These are phyloP conservation scores for Knipowitschia caucasica DNA, from an alignment of 2,797 vertebrate species.

Conservation along the genomic window DNA sequence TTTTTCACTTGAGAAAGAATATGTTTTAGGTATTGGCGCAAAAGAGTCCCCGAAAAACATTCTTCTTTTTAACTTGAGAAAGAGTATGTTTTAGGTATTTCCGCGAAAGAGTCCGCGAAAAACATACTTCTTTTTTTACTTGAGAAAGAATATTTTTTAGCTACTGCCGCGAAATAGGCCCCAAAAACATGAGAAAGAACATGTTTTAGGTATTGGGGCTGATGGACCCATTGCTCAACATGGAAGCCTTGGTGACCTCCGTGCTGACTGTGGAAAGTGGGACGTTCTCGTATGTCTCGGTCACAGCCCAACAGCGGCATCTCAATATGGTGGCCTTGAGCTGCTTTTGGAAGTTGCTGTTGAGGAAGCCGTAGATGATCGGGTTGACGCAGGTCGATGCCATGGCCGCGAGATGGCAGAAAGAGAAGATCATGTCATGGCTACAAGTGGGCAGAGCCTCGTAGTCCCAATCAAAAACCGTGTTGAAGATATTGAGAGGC, in stretches of 20 bases:
- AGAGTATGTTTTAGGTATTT: too few relatives aligned
- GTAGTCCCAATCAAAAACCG: slow-evolving; percentile 83
- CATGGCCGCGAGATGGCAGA: slow-evolving; percentile 83
- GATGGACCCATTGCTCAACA: slow-evolving; percentile 75
- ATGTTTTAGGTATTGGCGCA: slow-evolving; percentile 55
- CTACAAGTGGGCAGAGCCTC: slow-evolving; percentile 73
- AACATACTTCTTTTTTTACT: too few relatives aligned
- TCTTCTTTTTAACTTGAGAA: too few relatives aligned
- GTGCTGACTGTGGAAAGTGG: slow-evolving; percentile 84
- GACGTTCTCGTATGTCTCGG: slow-evolving; percentile 80
- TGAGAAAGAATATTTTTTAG: too few relatives aligned
- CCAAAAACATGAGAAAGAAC: slow-evolving; percentile 9
- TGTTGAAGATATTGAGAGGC: slow-evolving; percentile 82
- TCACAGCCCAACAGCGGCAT: slow-evolving; percentile 75
- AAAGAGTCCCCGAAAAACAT: too few relatives aligned
- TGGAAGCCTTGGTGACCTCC: slow-evolving; percentile 81
- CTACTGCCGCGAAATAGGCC: slow-evolving; percentile 15
- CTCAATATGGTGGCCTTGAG: slow-evolving; percentile 75
- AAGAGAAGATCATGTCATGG: slow-evolving; percentile 80
- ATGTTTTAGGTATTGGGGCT: slow-evolving; percentile 57
- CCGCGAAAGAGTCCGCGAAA: too few relatives aligned
- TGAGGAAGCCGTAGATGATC: slow-evolving; percentile 86
- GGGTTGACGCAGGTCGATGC: slow-evolving; percentile 83
- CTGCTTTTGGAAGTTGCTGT: slow-evolving; percentile 86
- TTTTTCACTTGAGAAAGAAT: slow-evolving; percentile 5